Conservation (phyloP, 2,113 vertebrate species). For the Python bivittatus region DNA sequence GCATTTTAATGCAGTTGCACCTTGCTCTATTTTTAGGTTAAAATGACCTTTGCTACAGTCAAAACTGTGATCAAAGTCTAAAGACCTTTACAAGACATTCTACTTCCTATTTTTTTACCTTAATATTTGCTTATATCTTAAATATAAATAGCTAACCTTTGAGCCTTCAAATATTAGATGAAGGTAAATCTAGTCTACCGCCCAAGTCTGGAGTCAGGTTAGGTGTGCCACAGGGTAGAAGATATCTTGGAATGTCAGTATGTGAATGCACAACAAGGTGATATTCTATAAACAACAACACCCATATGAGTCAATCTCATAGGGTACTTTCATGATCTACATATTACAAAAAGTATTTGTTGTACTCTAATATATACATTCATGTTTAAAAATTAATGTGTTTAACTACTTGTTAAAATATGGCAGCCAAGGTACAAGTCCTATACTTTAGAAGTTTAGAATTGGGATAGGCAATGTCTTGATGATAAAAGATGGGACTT, state of each 20-base stretch:
- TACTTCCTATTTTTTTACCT: not conserved
- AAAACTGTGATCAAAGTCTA: not conserved
- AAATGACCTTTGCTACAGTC: not conserved
- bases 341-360: not conserved
- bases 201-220: not conserved
- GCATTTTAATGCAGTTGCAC: not conserved
- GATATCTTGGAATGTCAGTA: not conserved
- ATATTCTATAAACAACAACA: not conserved
- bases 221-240: not conserved
- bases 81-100: not conserved
- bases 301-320: not conserved
- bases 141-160: not conserved
- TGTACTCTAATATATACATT: not conserved
- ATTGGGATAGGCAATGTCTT: too few species aligned
- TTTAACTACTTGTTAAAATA: too few species aligned
- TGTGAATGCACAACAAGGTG: not conserved
- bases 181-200: not conserved
- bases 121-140: not conserved
- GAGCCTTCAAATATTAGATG: not conserved
- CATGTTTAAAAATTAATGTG: too few species aligned
- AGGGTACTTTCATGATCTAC: too few species aligned
- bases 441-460: too few species aligned
- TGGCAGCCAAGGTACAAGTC: too few species aligned
- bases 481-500: too few species aligned
- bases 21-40: not conserved